Base-by-base conservation (phyloP, 2,888 invertebrate species). In the Leptinotarsa haldemani region DNA sequence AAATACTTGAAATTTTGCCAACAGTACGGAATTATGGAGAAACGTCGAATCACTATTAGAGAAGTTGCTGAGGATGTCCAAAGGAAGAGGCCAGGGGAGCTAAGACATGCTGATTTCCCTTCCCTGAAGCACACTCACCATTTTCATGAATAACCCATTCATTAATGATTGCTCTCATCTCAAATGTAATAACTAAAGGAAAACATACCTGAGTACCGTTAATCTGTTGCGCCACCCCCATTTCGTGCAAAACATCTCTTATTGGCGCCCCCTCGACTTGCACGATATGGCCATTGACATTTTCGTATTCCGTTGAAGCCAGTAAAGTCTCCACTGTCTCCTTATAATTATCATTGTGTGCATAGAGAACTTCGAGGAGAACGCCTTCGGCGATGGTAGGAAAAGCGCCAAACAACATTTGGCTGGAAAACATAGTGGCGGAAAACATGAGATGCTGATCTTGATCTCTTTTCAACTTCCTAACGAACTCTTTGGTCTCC, bases 371-470 rank as follows among this genome's bases (percentile, higher is more conserved):
- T 83, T 95, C 93, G 9, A 91, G 87, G 2, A 96, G 85, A 0
- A 90, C 88, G 2, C 91, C 90, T 15, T 88, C 87, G 63, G 93
- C 90, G 48, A 95, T 87, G 1, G 90, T 90, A 0, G 96, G 95
- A 83, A 95, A 96, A 69, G 91, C 88, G 80, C 92, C 91, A 71
- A 89, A 90, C 13, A 97, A 87, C 82, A 95, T 93, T 75, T 93
- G 91, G 76, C 91, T 88, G 0, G 94, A 92, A 75, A 96, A 85
- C 81, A 90, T 92, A 0, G 93, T 91, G 0, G 95, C 90, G 0
- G 91, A 91, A n/a, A n/a, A n/a, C n/a, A n/a, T n/a, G 12, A 48
- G 47, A 61, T 72, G 66, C 56, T 90, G 87, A 4, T 87, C 84
- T 80, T 90, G 90, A 81, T 89, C 88, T 50, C 83, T 82, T 71